These are phyloP conservation scores for Dicycla oo DNA, from an alignment of 2,888 invertebrate species.

Conservation along the genomic window DNA sequence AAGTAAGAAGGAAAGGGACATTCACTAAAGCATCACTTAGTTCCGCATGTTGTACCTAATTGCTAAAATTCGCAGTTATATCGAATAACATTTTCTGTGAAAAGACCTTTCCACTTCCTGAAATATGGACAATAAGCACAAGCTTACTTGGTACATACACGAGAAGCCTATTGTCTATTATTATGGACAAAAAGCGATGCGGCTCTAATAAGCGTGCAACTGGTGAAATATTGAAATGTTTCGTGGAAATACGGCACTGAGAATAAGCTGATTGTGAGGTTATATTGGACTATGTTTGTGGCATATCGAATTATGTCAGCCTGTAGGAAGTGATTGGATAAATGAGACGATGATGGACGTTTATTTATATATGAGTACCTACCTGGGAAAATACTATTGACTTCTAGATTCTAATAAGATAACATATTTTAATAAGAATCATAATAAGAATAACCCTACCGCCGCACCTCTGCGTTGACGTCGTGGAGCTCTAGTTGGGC, in stretches of 20 bases:
- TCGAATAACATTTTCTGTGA: not conserved
- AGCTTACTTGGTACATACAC: not conserved
- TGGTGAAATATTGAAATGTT: too few relatives aligned
- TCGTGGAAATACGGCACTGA: not conserved
- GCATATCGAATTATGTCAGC: not conserved
- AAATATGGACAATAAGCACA: not conserved
- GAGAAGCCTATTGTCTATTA: not conserved
- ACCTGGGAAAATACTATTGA: too few relatives aligned
- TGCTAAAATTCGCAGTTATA: not conserved
- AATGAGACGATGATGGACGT: too few relatives aligned
- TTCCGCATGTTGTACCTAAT: not conserved
- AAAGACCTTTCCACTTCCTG: not conserved
- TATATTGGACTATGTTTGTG: not conserved
- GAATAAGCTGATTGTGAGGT: not conserved
- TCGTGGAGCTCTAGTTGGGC: too few relatives aligned
- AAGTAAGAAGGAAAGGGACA: not conserved
- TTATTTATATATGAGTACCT: too few relatives aligned
- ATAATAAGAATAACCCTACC: too few relatives aligned
- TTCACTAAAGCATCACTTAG: not conserved
- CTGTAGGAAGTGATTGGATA: too few relatives aligned
- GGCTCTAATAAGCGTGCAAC: not conserved
- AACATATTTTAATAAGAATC: too few relatives aligned
- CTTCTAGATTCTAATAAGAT: too few relatives aligned
- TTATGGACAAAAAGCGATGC: not conserved
- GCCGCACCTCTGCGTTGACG: too few relatives aligned